Conservation (phyloP, 2,113 vertebrate species). For the Channa maculata region DNA sequence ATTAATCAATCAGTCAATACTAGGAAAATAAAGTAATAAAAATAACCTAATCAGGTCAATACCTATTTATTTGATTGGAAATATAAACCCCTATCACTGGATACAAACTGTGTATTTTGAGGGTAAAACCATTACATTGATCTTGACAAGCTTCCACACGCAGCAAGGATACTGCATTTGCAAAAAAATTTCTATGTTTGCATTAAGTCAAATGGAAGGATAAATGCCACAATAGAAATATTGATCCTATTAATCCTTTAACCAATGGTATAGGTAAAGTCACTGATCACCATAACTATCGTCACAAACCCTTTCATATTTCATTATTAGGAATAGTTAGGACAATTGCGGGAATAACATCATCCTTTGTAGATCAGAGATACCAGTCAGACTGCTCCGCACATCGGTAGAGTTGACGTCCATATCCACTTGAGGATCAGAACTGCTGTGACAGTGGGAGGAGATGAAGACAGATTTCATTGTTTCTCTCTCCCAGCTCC, state of each 20-base stretch:
- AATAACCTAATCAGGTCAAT: slow-evolving; percentile 34
- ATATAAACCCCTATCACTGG: slow-evolving; percentile 1
- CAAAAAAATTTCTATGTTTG: not conserved
- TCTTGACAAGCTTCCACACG: slow-evolving; percentile 6
- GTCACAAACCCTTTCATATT: slow-evolving; percentile 13
- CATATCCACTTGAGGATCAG: slow-evolving; percentile 50
- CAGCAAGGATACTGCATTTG: not conserved
- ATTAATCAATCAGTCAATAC: too few relatives aligned
- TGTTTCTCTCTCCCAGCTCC: slow-evolving; percentile 43
- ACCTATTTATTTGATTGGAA: slow-evolving; percentile 45
- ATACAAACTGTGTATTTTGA: slow-evolving; percentile 18
- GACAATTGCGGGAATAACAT: not conserved
- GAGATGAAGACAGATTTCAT: slow-evolving; percentile 66
- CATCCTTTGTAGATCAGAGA: slow-evolving; percentile 39
- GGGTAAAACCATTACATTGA: not conserved
- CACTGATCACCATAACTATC: not conserved
- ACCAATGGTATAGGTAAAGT: not conserved
- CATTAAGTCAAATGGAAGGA: not conserved
- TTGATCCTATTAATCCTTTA: not conserved
- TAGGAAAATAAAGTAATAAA: too few relatives aligned
- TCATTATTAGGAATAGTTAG: not conserved
- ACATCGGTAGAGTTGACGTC: slow-evolving; percentile 43
- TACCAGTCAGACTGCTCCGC: slow-evolving; percentile 20
- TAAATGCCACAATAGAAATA: not conserved
- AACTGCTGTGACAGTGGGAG: slow-evolving; percentile 52